Evolutionary conservation across 1,140 invertebrate species (phyloP), one percentile per base, ranked within the genome.

Genomic region (Aphaenogaster rudis): DNA sequence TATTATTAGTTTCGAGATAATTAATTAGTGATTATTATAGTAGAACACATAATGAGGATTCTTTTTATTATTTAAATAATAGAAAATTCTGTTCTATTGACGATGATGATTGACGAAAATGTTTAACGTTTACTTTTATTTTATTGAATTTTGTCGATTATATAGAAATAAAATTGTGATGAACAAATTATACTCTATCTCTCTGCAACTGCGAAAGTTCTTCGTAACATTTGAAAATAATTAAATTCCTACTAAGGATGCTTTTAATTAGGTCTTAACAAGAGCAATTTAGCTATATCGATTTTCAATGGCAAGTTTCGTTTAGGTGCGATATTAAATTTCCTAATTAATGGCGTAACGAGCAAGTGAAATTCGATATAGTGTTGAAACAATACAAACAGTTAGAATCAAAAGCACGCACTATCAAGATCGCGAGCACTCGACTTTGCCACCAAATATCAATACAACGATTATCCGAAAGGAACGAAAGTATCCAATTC

Each of bases 391-490:
- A 84, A 76, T 74, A 45, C 67, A n/a, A 57, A 72, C 15, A 50
- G 5, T 11, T 33, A 3, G 3, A 61, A 74, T 48, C 21, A 74
- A 36, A 72, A 57, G 7, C 28, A 74, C n/a, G 36, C 48, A 52
- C 42, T n/a, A 48, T 67, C n/a, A 17, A 33, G 3, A 36, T 52
- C 33, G 13, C 9, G 36, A 3, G 5, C 11, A 36, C 17, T 74
- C 42, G 17, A 72, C 52, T 50, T 61, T 39, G 0, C 67, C 79
- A 59, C 52, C 42, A 84, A 48, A 84, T 76, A 84, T 84, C 80
- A 61, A 84, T 76, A 74, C 69, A 84, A 84, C 42, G 54, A 63
- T 74, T 84, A 84, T 84, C 45, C 42, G 80, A 61, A 76, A 76
- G 39, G 28, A 76, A 74, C 15, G 57, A 48, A 76, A 84, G 15